Base-by-base conservation (phyloP, 2,888 invertebrate species). In the Zonitis immaculata region DNA sequence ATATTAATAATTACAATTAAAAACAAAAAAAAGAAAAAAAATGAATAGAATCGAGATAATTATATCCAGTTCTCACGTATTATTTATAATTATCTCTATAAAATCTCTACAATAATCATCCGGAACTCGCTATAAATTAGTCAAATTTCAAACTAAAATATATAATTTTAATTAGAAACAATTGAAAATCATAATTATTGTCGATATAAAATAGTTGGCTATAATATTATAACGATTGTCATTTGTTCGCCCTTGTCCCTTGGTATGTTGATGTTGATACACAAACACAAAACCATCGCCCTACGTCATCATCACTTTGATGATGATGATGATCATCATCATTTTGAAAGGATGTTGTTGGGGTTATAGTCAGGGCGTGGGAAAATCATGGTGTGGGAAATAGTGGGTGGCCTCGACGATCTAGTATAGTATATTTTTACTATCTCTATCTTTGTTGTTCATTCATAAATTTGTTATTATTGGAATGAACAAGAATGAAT, bases 361-460 rank as follows among this genome's bases (percentile, higher is more conserved):
- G 84, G 84, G 85, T 85, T 85, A 85, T 80, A 80, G 81, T 80
- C 80, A 82, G 85, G 86, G 85, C 86, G 86, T 86, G 86, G 85
- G 86, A 86, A 86, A 85, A 79, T 78, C 82, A 82, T 83, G 83
- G 84, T 86, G 86, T 86, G 86, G 85, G 86, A 86, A 86, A 85
- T 84, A 86, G 86, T 85, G 85, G 86, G 86, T 85, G 84, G 80
- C 79, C 79, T 56, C 53, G 50, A 48, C 51, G 51, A 51, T 51
- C 26, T n/a, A 8, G 20, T 39, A n/a, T n/a, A 39, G 20, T 35
- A 35, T 16, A 35, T 18, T 9, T 18, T 32, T n/a, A n/a, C 32
- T 32, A 12, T 32, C 35, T 39, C 39, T n/a, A 20, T 39, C 39
- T 39, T 11, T 39, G 11, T 39, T 18, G 49, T 51, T 77, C 78